Evolutionary conservation across 2,113 vertebrate species (phyloP).

Genomic region (Chaetura pelagica): DNA sequence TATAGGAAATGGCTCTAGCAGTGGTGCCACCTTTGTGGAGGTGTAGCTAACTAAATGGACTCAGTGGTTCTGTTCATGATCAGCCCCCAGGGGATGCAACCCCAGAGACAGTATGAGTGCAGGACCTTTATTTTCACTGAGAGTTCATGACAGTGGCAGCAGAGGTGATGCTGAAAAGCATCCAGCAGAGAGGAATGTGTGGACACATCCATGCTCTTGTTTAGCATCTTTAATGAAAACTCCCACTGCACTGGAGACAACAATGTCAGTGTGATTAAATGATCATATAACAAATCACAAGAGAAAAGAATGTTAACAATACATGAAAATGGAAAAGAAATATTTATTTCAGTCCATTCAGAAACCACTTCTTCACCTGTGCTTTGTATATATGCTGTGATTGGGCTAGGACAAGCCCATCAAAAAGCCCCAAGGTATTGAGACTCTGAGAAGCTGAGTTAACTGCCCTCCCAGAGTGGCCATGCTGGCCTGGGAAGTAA

Average conservation of each 20-base stretch:
- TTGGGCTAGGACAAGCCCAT: background rate
- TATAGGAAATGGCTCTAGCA: background rate
- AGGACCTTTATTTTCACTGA: background rate
- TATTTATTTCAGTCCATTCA: background rate
- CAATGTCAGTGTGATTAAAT: background rate
- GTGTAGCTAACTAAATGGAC: background rate
- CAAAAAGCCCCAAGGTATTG: background rate
- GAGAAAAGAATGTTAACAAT: background rate
- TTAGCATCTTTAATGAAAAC: background rate
- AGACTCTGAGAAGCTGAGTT: background rate
- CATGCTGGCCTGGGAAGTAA: background rate
- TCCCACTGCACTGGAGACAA: background rate
- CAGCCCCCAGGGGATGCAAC: background rate
- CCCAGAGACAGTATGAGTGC: background rate
- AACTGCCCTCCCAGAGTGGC: background rate
- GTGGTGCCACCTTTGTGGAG: background rate
- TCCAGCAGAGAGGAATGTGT: background rate
- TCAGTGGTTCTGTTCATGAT: background rate
- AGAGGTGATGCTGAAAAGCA: background rate
- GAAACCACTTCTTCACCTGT: background rate
- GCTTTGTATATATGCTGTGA: background rate
- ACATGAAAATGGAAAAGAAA: background rate
- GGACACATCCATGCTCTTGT: background rate
- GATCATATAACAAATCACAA: background rate
- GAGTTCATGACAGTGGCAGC: background rate